phyloP scores from a whole-genome alignment of 2,113 vertebrate species.

The Pomatorhinus ruficollis region DNA sequence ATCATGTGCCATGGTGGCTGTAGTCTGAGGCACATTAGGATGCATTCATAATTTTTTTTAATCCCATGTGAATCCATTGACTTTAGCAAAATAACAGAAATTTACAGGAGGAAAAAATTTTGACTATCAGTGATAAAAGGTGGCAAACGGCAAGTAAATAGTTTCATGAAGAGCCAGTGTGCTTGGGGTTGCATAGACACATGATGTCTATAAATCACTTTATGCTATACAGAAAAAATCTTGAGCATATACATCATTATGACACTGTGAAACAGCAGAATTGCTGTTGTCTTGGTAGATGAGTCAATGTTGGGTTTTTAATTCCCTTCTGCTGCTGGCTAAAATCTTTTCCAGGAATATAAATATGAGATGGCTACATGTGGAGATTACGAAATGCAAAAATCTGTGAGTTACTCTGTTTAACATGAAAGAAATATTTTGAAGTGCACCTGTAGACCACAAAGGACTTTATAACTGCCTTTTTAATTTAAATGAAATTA shows the following conservation, averaged over 20 bases:
- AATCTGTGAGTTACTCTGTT: not conserved
- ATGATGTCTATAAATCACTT: not conserved
- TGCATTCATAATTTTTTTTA: not conserved
- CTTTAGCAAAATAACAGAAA: not conserved
- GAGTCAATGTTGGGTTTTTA: conserved; percentile 8
- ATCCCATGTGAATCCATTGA: not conserved
- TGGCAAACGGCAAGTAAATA: not conserved
- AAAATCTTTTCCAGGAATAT: conserved; percentile 20
- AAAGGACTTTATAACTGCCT: not conserved
- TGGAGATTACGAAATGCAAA: conserved; percentile 2
- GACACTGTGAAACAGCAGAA: not conserved
- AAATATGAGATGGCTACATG: not conserved
- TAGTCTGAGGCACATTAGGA: not conserved
- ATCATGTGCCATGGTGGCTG: not conserved
- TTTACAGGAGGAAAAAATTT: not conserved
- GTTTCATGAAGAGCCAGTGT: not conserved
- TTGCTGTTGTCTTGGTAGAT: not conserved
- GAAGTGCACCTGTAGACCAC: not conserved
- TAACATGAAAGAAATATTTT: not conserved
- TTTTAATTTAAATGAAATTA: not conserved
- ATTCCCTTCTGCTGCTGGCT: conserved; percentile 27
- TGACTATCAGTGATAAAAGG: not conserved
- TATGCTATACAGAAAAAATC: not conserved
- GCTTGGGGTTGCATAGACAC: not conserved
- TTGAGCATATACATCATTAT: conserved; percentile 4